Base-by-base conservation (phyloP, 2,888 invertebrate genomes). In the Gisinianus flammeolus region DNA sequence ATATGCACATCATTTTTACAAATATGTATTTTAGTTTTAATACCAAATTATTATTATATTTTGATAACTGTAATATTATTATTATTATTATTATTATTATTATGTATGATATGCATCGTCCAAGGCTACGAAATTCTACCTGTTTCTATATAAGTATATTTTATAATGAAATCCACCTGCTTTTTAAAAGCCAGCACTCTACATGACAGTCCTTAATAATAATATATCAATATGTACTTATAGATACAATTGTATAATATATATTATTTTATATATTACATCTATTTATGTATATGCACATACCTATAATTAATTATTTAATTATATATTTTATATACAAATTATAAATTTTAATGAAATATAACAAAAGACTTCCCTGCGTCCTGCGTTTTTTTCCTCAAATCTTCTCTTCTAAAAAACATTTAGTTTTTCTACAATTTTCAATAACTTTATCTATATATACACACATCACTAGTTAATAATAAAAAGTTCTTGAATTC, bases 91-190 rank as follows among this genome's bases (percentile, higher is more conserved):
- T n/a, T n/a, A n/a, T n/a, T n/a, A n/a, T n/a, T n/a, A 44, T 44
- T 44, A 44, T 44, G 6, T 44, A 44, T 77, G 77, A 77, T 77
- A 77, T 77, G 77, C 77, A 77, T 77, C 67, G 52, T 71, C 64
- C 72, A 77, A 77, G 77, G 77, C 77, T 77, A 77, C 77, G 72
- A 67, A 77, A 35, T 72, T 74, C 64, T 70, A 71, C 33, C 12
- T 33, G 24, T 26, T 62, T 28, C 16, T 12, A 16, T 26, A 62
- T n/a, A n/a, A n/a, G 28, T 62, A 26, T 24, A 2, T 62, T 3
- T 6, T 10, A 26, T 62, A 24, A 26, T 35, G 35, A 35, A 24
- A 62, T 62, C 24, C 26, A 62, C 62, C 22, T 26, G 26, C 24
- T 64, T 26, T 16, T 64, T 19, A 64, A 58, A 64, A 28, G 16